Conservation (phyloP, 2,888 invertebrate genomes). For the Unio pictorum region DNA sequence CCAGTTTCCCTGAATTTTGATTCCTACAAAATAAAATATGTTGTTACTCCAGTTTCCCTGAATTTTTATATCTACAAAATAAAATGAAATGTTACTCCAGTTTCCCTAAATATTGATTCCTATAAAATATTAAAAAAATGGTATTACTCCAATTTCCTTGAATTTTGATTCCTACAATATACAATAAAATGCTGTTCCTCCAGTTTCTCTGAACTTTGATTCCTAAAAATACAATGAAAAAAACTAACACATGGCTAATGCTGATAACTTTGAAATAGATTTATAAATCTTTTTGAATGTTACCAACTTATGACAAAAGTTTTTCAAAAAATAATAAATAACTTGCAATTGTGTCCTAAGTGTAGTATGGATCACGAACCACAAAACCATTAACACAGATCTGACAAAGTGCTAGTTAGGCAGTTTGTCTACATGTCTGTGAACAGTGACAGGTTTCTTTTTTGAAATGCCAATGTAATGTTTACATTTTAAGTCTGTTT, state of each 20-base stretch:
- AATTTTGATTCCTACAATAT: slow-evolving; percentile 91
- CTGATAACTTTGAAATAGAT: neutral
- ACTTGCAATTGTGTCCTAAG: no score
- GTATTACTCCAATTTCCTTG: slow-evolving; percentile 96
- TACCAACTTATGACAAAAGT: no score
- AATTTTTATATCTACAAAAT: slow-evolving; percentile 91
- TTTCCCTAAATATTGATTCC: slow-evolving; percentile 98
- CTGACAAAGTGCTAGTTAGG: no score
- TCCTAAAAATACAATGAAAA: slow-evolving; percentile 77
- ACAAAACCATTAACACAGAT: no score
- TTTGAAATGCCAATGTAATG: no score
- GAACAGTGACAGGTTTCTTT: no score
- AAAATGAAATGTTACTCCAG: slow-evolving; percentile 82
- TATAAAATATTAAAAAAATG: slow-evolving; percentile 74
- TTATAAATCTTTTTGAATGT: no score
- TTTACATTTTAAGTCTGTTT: no score
- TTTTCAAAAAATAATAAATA: no score
- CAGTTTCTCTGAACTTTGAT: slow-evolving; percentile 97
- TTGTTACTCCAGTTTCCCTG: slow-evolving; percentile 93
- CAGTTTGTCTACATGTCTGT: no score
- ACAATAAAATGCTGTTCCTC: slow-evolving; percentile 80
- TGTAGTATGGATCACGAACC: no score
- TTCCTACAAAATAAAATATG: slow-evolving; percentile 79
- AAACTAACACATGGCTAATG: neutral
- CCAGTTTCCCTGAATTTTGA: slow-evolving; percentile 98